A percentile compares a stretch with the other conserved stretches of the same genome.
Evolutionary conservation across 2,888 invertebrate species (phyloP).

Genomic region (Athalia rosae): DNA sequence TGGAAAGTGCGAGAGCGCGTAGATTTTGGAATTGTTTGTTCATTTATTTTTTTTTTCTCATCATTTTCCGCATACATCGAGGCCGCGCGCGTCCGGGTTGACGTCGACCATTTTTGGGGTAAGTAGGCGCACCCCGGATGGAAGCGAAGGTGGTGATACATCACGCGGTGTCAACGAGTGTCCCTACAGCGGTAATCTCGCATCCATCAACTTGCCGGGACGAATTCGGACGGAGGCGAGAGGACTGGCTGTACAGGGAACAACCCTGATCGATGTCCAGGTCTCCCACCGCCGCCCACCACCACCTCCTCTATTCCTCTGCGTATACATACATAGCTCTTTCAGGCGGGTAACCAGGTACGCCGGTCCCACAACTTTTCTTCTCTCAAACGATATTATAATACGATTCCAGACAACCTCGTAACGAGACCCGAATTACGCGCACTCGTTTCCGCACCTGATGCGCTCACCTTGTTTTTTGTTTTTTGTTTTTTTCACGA

Average conservation of each 20-base stretch:
- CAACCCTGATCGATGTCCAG: conserved; percentile 68
- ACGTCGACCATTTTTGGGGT: conserved; percentile 36
- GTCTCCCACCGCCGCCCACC: conserved; percentile 41
- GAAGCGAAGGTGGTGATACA: conserved; percentile 57
- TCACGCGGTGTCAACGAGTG: conserved; percentile 67
- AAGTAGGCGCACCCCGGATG: conserved; percentile 52
- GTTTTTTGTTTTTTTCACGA: too few species aligned
- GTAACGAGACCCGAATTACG: too few species aligned
- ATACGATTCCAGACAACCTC: too few species aligned
- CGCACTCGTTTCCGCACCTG: too few species aligned
- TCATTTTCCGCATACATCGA: neutral
- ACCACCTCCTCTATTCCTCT: conserved; percentile 3
- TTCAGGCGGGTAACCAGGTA: conserved; percentile 2
- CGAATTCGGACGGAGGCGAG: conserved; percentile 53
- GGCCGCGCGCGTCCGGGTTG: conserved; percentile 11
- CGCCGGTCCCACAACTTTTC: neutral
- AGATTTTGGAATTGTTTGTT: neutral
- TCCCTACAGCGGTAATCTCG: conserved; percentile 68
- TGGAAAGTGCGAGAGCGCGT: neutral
- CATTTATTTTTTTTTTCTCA: neutral
- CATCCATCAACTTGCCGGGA: conserved; percentile 69
- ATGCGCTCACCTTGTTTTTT: too few species aligned
- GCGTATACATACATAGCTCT: too few species aligned
- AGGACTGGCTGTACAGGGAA: conserved; percentile 49
- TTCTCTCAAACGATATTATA: too few species aligned